These are phyloP conservation scores for Chiroxiphia lanceolata DNA, from an alignment of 2,797 vertebrate species.

Conservation along the genomic window DNA sequence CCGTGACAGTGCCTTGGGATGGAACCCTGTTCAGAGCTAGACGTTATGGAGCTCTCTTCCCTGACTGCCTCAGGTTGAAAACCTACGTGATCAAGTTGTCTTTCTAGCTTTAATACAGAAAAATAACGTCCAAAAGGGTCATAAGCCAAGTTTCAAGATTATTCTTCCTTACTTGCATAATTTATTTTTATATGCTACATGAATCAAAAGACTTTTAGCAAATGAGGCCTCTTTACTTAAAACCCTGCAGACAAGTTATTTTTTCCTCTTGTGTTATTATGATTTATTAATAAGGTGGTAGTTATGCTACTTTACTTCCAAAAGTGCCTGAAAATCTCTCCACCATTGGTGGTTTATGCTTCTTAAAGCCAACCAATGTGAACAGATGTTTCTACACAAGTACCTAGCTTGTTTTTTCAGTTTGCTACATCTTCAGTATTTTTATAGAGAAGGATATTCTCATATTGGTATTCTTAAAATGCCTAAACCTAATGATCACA, in stretches of 20 bases:
- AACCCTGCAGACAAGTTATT: background rate
- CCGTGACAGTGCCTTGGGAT: accelerated
- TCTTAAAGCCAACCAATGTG: background rate
- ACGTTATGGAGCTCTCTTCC: background rate
- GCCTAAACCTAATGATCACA: background rate
- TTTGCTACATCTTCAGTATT: background rate
- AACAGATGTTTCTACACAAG: background rate
- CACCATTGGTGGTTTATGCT: background rate
- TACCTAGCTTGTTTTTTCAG: background rate
- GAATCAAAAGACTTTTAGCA: background rate
- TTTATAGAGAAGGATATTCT: background rate
- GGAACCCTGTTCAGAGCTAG: background rate
- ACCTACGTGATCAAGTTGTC: background rate
- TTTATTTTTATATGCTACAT: background rate
- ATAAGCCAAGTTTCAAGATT: background rate
- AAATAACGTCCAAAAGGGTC: background rate
- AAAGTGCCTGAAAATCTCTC: background rate
- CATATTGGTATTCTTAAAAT: background rate
- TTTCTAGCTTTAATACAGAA: background rate
- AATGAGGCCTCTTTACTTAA: background rate
- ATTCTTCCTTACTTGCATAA: background rate
- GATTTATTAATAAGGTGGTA: background rate
- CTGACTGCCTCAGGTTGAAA: background rate
- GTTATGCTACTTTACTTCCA: background rate
- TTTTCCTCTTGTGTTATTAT: background rate